Conservation (phyloP, 1,140 invertebrate species). For the Hesperophylax magnus region DNA sequence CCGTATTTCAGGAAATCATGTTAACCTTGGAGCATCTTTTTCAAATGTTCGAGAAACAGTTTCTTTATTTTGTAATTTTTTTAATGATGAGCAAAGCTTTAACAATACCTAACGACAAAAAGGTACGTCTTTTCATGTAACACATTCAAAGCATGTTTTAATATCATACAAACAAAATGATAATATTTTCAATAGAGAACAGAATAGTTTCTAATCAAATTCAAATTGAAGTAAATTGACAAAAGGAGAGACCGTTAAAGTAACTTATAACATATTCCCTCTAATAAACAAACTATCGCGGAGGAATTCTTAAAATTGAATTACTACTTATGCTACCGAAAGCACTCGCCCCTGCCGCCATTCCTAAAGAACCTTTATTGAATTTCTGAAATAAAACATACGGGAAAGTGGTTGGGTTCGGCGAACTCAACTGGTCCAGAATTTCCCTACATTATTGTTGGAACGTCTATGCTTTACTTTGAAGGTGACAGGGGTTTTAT, state of each 20-base stretch:
- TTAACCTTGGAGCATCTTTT: no score
- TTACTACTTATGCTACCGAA: slow-evolving; percentile 35
- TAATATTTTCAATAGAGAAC: neutral
- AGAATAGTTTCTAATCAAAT: neutral
- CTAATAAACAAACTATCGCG: slow-evolving; percentile 48
- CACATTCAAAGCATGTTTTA: no score
- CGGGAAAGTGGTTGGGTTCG: slow-evolving; percentile 39
- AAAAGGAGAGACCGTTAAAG: neutral
- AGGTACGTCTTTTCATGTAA: no score
- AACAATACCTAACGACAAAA: no score
- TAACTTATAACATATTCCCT: slow-evolving; percentile 27
- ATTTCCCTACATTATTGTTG: slow-evolving; percentile 52
- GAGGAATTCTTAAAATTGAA: slow-evolving; percentile 37
- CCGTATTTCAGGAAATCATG: no score
- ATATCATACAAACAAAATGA: neutral
- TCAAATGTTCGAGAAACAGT: no score
- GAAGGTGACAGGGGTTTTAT: slow-evolving; percentile 55
- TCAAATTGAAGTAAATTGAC: slow-evolving; percentile 9
- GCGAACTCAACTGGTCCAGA: slow-evolving; percentile 30
- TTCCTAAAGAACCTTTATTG: slow-evolving; percentile 49
- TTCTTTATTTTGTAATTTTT: no score
- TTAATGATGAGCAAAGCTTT: no score
- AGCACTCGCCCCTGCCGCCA: slow-evolving; percentile 9
- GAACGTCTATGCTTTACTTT: slow-evolving; percentile 46
- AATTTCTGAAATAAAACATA: slow-evolving; percentile 54